Percentiles rank a stretch among this genome's conserved stretches.
phyloP scores from a whole-genome alignment of 2,113 vertebrate species.

The Mustela nigripes region DNA sequence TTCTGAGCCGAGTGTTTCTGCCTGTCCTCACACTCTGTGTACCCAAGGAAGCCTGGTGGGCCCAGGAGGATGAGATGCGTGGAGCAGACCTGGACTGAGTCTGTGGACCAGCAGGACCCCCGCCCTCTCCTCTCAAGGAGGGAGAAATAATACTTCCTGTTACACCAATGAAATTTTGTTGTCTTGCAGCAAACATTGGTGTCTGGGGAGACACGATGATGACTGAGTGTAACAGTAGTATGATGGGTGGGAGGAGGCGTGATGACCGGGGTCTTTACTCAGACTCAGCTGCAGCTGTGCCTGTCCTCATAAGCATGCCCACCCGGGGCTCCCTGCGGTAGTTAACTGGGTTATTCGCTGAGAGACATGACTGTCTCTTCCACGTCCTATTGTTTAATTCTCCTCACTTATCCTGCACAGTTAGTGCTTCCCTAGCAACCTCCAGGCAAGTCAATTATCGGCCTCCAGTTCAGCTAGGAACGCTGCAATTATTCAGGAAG shows the following conservation, averaged over 20 bases:
- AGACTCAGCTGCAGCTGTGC: not conserved
- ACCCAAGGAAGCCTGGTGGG: not conserved
- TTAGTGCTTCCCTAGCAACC: constrained; percentile 75
- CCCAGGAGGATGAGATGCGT: fast-evolving
- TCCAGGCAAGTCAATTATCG: constrained; percentile 78
- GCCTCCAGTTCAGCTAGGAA: constrained; percentile 67
- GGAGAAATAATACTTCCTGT: not conserved
- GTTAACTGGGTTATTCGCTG: not conserved
- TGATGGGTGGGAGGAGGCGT: fast-evolving
- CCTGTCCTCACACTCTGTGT: not conserved
- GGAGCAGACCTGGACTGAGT: not conserved
- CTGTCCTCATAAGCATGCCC: fast-evolving
- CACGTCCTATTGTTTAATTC: not conserved
- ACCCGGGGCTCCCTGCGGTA: fast-evolving
- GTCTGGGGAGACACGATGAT: not conserved
- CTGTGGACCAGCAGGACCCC: no score
- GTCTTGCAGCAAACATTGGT: not conserved
- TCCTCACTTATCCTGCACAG: not conserved
- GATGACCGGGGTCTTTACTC: not conserved
- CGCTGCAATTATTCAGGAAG: constrained; percentile 77
- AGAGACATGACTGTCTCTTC: not conserved
- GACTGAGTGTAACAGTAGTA: not conserved
- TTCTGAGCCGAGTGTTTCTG: not conserved
- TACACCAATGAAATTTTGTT: not conserved
- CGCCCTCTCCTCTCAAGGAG: not conserved